phyloP scores from a whole-genome alignment of 2,888 invertebrate species.

The Drosophila hamatofila region DNA sequence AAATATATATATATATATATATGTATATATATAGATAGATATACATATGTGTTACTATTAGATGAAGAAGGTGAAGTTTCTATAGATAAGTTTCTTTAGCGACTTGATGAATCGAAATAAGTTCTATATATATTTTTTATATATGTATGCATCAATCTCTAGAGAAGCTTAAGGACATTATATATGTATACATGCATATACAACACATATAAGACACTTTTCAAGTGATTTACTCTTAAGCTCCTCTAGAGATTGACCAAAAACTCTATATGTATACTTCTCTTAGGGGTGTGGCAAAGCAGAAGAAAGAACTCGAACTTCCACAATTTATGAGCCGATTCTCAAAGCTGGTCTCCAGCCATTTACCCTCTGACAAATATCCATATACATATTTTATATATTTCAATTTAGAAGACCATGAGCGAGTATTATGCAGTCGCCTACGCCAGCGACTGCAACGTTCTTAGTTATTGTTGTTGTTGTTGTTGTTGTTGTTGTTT shows the following conservation, averaged over 20 bases:
- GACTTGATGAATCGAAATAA: not conserved
- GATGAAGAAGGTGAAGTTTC: not conserved
- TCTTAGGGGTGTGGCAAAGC: not conserved
- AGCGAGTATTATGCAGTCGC: conserved; percentile 2
- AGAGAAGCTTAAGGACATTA: too few species aligned
- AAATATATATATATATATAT: not conserved
- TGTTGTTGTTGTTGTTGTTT: conserved; percentile 22
- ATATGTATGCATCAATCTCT: too few species aligned
- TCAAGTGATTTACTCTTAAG: not conserved
- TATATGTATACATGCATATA: not conserved
- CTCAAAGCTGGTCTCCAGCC: not conserved
- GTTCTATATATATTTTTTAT: not conserved
- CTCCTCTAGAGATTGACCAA: too few species aligned
- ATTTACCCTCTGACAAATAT: not conserved
- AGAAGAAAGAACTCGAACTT: not conserved
- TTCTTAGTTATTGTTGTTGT: conserved; percentile 13
- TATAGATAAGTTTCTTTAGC: not conserved
- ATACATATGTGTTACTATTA: too few species aligned
- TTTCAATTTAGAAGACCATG: accelerated
- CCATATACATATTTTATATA: not conserved
- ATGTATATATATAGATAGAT: not conserved
- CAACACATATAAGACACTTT: not conserved
- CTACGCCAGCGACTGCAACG: conserved; percentile 25
- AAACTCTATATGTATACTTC: too few species aligned
- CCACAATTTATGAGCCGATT: not conserved